Evolutionary conservation across 2,113 vertebrate species (phyloP), one percentile per base, ranked within the genome.

Genomic region (Odocoileus virginianus): DNA sequence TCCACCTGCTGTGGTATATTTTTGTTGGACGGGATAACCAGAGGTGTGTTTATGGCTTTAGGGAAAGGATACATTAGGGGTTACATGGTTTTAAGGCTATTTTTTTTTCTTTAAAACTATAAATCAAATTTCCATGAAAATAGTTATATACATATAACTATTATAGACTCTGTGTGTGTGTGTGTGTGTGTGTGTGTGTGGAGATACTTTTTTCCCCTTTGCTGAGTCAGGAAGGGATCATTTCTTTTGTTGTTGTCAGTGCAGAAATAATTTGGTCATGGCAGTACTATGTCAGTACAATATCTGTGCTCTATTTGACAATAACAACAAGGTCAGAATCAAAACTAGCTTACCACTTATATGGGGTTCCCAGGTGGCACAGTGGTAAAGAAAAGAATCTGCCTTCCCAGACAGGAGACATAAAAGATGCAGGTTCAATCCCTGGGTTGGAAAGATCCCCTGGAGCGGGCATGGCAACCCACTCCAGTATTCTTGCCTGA

Each of bases 1-100:
- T 98, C 79, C 95, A 98, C 98, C 97, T 98, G 98, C 92, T 98
- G 67, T 95, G 79, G 88, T 97, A 40, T 97, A 97, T 93, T 98
- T 98, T 95, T 97, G 89, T 98, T 98, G 97, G 93, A 82, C 10
- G 36, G 79, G 91, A 92, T 92, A 96, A 78, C 92, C 94, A 57
- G 98, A 98, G 97, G 97, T 98, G 96, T 98, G 96, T 98, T 98
- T 98, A 98, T 98, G 95, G 97, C 13, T 17, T 98, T 96, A 98
- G 74, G 96, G 97, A 98, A 98, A 98, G 97, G 86, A 96, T 97
- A 93, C 82, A 21, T 96, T 97, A 95, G 94, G 95, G 58, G 94
- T 98, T 98, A 96, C 71, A 98, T 55, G 92, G 87, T 88, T 98
- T 30, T 96, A 95, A 98, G 93, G 84, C 60, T 78, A 43, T 94